phyloP scores from a whole-genome alignment of 2,113 vertebrate species.

The Pygoscelis antarcticus region DNA sequence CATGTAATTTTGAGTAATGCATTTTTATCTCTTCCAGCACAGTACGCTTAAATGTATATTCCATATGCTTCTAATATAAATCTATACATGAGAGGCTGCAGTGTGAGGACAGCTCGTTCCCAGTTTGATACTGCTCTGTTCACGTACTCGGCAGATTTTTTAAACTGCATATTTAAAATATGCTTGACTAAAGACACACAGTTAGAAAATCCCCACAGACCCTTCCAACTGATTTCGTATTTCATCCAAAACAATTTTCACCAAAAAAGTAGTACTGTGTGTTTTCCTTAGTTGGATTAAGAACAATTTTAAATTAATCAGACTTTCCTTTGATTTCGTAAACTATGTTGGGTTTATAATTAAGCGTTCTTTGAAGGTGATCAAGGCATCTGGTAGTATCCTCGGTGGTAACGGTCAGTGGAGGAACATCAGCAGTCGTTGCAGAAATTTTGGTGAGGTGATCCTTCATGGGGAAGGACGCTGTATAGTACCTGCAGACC shows the following conservation, averaged over 20 bases:
- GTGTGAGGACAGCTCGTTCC: conserved; percentile 4
- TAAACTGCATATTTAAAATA: background rate
- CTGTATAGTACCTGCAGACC: background rate
- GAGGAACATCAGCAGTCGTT: background rate
- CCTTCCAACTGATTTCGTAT: background rate
- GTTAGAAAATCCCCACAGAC: background rate
- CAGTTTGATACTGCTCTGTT: conserved; percentile 3
- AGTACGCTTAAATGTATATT: background rate
- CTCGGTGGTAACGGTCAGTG: background rate
- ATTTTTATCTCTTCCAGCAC: conserved; percentile 28
- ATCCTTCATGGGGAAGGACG: background rate
- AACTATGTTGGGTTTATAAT: conserved; percentile 8
- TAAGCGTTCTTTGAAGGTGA: background rate
- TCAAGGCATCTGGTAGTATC: conserved; percentile 23
- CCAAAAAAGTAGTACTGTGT: background rate
- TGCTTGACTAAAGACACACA: background rate
- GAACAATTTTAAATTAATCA: background rate
- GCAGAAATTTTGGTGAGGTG: background rate
- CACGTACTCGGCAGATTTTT: background rate
- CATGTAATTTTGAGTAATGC: conserved; percentile 21
- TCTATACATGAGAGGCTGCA: background rate
- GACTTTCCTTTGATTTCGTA: background rate
- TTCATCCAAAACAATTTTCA: background rate
- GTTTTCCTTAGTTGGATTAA: background rate
- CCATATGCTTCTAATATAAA: background rate